These are phyloP conservation scores for Drosophila neonasuta DNA, from an alignment of 2,888 invertebrate species.

Conservation along the genomic window DNA sequence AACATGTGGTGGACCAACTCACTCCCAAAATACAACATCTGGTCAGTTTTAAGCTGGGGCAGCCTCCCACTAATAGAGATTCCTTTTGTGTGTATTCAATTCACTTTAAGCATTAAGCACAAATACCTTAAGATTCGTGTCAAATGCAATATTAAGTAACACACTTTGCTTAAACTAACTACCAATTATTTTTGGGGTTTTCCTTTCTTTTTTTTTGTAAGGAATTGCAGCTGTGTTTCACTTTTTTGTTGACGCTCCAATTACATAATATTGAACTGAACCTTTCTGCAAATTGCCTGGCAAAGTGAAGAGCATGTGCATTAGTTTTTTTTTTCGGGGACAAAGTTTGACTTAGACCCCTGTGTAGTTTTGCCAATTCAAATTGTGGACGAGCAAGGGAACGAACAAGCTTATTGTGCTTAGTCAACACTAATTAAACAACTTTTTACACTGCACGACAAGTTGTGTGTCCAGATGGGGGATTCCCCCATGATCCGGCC, in stretches of 20 bases:
- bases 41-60: not conserved
- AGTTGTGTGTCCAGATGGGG: slow-evolving; percentile 10
- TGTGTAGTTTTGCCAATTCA: slow-evolving; percentile 6
- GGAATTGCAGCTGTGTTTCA: slow-evolving; percentile 34
- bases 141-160: not conserved
- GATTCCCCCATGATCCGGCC: slow-evolving; percentile 6
- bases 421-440: slow-evolving; percentile 57
- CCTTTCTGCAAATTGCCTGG: slow-evolving; percentile 34
- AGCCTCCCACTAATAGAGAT: not conserved
- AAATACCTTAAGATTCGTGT: not conserved
- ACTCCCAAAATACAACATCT: not conserved
- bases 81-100: not conserved
- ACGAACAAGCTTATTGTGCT: slow-evolving; percentile 13
- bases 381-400: slow-evolving; percentile 18
- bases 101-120: not conserved
- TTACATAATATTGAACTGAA: slow-evolving; percentile 30
- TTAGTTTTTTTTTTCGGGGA: slow-evolving; percentile 10
- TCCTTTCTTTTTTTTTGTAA: slow-evolving; percentile 1
- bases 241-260: slow-evolving; percentile 10
- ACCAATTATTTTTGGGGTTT: slow-evolving; percentile 4
- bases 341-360: slow-evolving; percentile 15
- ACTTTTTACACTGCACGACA: slow-evolving; percentile 49
- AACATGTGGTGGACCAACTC: not conserved
- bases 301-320: slow-evolving; percentile 35
- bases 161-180: slow-evolving; percentile 1